Base-by-base conservation (phyloP, 1,140 invertebrate genomes). In the Cotesia glomerata region DNA sequence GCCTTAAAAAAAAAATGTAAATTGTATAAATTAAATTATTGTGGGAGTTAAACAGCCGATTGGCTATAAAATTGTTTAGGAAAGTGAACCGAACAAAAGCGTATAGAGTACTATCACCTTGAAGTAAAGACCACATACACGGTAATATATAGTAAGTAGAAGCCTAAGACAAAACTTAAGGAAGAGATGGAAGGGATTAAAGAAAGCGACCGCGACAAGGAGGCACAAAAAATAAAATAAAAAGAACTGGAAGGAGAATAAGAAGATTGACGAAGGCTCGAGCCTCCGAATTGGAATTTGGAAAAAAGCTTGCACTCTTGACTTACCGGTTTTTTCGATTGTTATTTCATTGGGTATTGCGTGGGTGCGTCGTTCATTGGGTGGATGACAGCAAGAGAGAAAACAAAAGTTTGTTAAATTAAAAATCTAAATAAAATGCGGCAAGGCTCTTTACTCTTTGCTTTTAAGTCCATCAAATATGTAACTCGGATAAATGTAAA, bases 311-410 rank as follows among this genome's bases (percentile, higher is more conserved):
- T 72, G 49, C 64, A 69, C 65, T 70, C 66, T 36, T 75, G 75
- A 75, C 78, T 81, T 80, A 78, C 76, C 74, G 78, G 74, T 78
- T 81, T 78, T 76, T 79, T 78, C 73, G 75, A 81, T 81, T 82
- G 82, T 81, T 81, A 82, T 78, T 75, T 75, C 73, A 5, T 26
- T 18, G 75, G 67, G 59, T 71, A 72, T 52, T 73, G 73, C 75
- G 77, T 76, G 77, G 74, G 77, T 75, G 72, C 74, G 74, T 18
- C 26, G 52, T 56, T 56, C 52, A 16, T 18, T 56, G n/a, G n/a
- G 5, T 18, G 9, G 16, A 56, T 32, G 8, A 32, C 26, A 4
- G 26, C 58, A 61, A 26, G 14, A 45, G 39, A 7, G 39, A 7
- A 45, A 45, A 39, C 36, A 45, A 45, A 45, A 13, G 54, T 58